phyloP scores from a whole-genome alignment of 2,888 invertebrate species.

The Acleris literana region DNA sequence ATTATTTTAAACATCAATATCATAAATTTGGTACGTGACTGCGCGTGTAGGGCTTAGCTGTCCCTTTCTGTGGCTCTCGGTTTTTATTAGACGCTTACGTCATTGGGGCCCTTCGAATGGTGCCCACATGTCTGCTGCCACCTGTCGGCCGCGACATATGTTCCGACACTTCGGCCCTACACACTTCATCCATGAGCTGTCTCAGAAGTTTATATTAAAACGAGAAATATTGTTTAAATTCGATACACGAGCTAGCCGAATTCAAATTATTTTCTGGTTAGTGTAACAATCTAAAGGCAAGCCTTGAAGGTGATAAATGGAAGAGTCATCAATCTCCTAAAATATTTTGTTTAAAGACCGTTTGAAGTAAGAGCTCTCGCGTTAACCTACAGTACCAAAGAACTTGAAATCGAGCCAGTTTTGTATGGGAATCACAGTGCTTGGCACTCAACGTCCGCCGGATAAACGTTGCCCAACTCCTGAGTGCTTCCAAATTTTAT shows the following conservation, averaged over 20 bases:
- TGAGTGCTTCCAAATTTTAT: slow-evolving; percentile 48
- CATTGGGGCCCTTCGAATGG: slow-evolving; percentile 67
- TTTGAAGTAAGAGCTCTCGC: slow-evolving; percentile 63
- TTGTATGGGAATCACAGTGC: not conserved
- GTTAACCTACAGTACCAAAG: slow-evolving; percentile 46
- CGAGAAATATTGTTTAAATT: not conserved
- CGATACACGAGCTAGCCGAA: no score
- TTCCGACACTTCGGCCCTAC: slow-evolving; percentile 40
- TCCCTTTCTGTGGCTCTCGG: slow-evolving; percentile 58
- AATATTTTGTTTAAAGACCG: slow-evolving; percentile 52
- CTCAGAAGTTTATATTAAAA: slow-evolving; percentile 55
- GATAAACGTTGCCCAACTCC: slow-evolving; percentile 57
- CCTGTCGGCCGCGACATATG: slow-evolving; percentile 67
- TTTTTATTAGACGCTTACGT: slow-evolving; percentile 55
- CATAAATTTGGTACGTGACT: slow-evolving; percentile 59
- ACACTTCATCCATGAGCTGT: slow-evolving; percentile 57
- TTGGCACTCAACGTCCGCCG: slow-evolving; percentile 34
- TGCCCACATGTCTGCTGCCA: slow-evolving; percentile 71
- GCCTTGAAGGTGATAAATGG: slow-evolving; percentile 32
- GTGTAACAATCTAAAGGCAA: slow-evolving; percentile 26
- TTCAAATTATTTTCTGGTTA: not conserved
- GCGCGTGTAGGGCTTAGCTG: slow-evolving; percentile 47
- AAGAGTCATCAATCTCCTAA: slow-evolving; percentile 37
- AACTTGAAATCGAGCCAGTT: no score
- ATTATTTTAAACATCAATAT: slow-evolving; percentile 64